Conservation (phyloP, 2,113 vertebrate genomes). For the Aix galericulata region DNA sequence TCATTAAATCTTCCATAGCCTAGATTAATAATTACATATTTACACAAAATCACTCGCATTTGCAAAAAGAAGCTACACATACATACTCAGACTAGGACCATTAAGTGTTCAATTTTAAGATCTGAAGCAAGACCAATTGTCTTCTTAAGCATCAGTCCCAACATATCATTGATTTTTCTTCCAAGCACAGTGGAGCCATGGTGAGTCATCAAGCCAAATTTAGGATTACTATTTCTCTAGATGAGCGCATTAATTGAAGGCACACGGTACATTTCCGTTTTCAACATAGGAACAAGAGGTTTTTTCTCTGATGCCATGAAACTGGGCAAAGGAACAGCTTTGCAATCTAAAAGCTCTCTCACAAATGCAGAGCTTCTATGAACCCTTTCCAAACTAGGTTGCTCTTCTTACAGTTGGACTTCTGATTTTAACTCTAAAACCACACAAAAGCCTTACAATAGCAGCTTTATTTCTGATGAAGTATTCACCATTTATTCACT, state of each 20-base stretch:
- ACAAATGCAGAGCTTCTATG: not conserved
- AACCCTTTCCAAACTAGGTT: not conserved
- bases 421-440: not conserved
- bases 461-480: not conserved
- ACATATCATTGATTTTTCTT: not conserved
- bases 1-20: not conserved
- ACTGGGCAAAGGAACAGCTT: not conserved
- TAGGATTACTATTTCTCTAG: not conserved
- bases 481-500: not conserved
- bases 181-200: not conserved
- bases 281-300: not conserved
- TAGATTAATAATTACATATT: not conserved
- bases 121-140: not conserved
- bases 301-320: not conserved
- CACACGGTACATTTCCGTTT: not conserved
- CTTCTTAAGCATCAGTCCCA: not conserved
- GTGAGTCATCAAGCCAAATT: not conserved
- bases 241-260: not conserved
- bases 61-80: not conserved
- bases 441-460: not conserved
- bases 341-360: not conserved
- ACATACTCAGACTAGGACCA: not conserved
- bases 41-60: not conserved
- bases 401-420: not conserved
- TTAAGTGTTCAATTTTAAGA: not conserved